A percentile compares a stretch with the other conserved stretches of the same genome.
These are phyloP conservation scores for Excalfactoria chinensis DNA, from an alignment of 2,113 vertebrate genomes.

Conservation along the genomic window DNA sequence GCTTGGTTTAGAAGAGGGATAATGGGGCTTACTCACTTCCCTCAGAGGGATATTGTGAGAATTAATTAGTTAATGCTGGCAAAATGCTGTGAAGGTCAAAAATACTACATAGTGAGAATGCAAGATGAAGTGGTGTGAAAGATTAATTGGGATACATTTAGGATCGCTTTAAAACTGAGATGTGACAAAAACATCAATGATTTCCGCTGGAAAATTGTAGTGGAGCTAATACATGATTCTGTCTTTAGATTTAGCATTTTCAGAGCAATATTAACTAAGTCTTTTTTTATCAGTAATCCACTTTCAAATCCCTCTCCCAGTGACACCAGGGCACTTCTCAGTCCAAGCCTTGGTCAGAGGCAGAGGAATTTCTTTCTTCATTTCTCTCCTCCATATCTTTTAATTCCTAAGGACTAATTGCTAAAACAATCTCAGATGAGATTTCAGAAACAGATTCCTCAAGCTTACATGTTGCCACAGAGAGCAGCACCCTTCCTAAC, in stretches of 20 bases:
- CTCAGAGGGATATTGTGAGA: background rate
- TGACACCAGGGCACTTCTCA: background rate
- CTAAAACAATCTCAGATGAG: background rate
- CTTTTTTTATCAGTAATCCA: background rate
- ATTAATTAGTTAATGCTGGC: slow-evolving; percentile 22
- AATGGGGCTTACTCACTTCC: slow-evolving; percentile 10
- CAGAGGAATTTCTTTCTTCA: background rate
- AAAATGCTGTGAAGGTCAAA: slow-evolving; percentile 29
- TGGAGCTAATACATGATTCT: background rate
- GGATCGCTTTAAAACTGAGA: background rate
- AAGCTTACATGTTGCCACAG: background rate
- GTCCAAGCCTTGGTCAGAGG: background rate
- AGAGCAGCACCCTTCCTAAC: background rate
- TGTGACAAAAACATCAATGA: background rate
- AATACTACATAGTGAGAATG: background rate
- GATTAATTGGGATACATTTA: background rate
- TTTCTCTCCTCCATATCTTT: background rate
- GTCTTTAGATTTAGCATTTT: background rate
- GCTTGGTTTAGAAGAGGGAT: background rate
- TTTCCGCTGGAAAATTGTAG: background rate
- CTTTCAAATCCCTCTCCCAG: background rate
- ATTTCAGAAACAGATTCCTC: background rate
- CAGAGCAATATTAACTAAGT: background rate
- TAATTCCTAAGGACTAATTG: background rate
- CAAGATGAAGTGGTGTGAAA: background rate